Evolutionary conservation across 1,140 invertebrate species (phyloP), one percentile per base, ranked within the genome.

Genomic region (Pogonomyrmex californicus): DNA sequence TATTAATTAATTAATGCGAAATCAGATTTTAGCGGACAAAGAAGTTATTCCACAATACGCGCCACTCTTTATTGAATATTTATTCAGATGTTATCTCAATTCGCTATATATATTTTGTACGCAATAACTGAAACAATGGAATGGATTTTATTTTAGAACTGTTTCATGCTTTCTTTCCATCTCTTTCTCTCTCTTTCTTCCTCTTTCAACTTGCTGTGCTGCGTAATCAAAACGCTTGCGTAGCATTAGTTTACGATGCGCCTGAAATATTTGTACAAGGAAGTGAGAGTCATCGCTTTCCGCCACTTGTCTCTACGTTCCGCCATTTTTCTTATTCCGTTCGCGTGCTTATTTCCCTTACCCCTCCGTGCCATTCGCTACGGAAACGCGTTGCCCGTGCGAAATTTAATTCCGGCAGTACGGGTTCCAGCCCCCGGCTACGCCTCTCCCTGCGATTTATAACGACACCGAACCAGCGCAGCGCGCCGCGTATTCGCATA

Each of bases 331-430:
- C 81, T 79, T 73, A 54, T 56, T 86, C 68, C 44, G 47, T 75
- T 77, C 41, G 33, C 60, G 7, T 44, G 58, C 60, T 88, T 70
- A 86, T 76, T 77, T 63, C 4, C 49, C 47, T 77, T 33, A 23
- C 14, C 41, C 49, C 33, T 12, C 49, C 23, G 33, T 70, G 76
- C 76, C 87, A 36, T 17, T 73, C 36, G 88, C 41, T 33, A 54
- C 58, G 77, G 49, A 71, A 82, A 86, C 85, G 78, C 51, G 71
- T 79, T 60, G 51, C 58, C 33, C 66, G 70, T 36, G 77, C 60
- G 60, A 90, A 90, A 90, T 89, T 90, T 90, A 87, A 90, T 90
- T 87, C 85, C 76, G 60, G 47, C 47, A 86, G 49, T 38, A 60
- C 44, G 36, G 51, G 0, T 73, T 82, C 41, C 66, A 23, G 4